Percentiles rank a stretch among this genome's conserved stretches.
Evolutionary conservation across 2,797 vertebrate genomes (phyloP).

Genomic region (Huso huso): DNA sequence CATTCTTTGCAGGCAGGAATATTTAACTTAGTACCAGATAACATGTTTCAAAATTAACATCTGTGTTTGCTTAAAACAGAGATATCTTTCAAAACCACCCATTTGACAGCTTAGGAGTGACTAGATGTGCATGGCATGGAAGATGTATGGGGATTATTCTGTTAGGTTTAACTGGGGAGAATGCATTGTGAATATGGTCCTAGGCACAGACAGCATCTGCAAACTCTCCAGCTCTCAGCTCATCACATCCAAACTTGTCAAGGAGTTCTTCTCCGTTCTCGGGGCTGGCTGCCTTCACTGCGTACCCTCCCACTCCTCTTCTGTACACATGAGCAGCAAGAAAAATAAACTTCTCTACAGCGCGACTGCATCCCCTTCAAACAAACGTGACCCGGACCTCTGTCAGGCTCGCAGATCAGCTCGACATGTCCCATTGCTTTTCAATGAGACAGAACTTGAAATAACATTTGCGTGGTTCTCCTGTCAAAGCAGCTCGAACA

Average conservation of each 20-base stretch:
- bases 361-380: constrained; percentile 2
- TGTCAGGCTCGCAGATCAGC: neutral
- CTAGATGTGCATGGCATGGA: too few relatives aligned
- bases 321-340: constrained; percentile 5
- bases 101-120: too few relatives aligned
- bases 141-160: too few relatives aligned
- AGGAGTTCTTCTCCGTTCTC: neutral
- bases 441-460: neutral
- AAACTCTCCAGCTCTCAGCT: constrained; percentile 15
- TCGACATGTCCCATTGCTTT: neutral
- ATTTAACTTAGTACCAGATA: too few relatives aligned
- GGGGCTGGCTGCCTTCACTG: constrained; percentile 6
- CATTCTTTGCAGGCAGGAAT: too few relatives aligned
- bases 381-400: constrained; percentile 4
- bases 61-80: too few relatives aligned
- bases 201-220: neutral
- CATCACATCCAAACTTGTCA: constrained; percentile 14
- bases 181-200: too few relatives aligned
- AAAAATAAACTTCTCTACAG: constrained; percentile 11
- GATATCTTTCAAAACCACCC: too few relatives aligned
- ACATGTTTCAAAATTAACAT: too few relatives aligned
- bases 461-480: too few relatives aligned
- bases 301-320: constrained; percentile 2
- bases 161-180: too few relatives aligned
- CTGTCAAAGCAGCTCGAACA: neutral